These are phyloP conservation scores for Propithecus perrieri DNA, from an alignment of 2,797 vertebrate species.

Conservation along the genomic window DNA sequence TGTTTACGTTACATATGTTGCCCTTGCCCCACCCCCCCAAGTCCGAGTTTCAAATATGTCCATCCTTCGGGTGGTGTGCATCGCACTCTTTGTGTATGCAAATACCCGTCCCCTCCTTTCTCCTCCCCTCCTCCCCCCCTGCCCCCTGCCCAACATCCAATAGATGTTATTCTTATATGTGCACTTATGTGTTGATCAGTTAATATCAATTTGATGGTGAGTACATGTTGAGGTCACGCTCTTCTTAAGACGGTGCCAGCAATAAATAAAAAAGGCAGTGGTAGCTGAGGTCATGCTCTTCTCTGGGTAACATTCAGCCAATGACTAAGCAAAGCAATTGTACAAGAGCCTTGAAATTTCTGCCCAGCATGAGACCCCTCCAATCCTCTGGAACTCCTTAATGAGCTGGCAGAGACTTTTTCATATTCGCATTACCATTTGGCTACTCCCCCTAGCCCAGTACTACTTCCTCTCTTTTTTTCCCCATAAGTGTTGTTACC, in stretches of 20 bases:
- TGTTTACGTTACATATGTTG: too few species aligned
- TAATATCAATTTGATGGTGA: too few species aligned
- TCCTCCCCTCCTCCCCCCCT: too few species aligned
- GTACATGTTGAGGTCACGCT: not conserved
- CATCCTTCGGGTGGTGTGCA: too few species aligned
- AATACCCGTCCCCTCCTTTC: too few species aligned
- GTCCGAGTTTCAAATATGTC: too few species aligned
- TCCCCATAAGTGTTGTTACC: not conserved
- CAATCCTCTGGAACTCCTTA: not conserved
- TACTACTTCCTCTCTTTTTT: not conserved
- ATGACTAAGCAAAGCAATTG: not conserved
- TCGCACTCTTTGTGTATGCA: too few species aligned
- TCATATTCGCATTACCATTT: not conserved
- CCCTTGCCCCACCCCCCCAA: too few species aligned
- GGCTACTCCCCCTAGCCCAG: not conserved
- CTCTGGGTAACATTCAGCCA: not conserved
- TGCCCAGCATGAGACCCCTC: not conserved
- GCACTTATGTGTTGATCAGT: too few species aligned
- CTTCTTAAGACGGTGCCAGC: not conserved
- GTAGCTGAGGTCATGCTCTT: not conserved
- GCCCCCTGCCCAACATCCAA: too few species aligned
- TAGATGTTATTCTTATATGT: too few species aligned
- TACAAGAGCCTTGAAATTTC: not conserved
- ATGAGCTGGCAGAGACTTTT: not conserved
- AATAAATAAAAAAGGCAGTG: not conserved